Evolutionary conservation across 2,888 invertebrate genomes (phyloP).

Genomic region (Congeria kusceri): DNA sequence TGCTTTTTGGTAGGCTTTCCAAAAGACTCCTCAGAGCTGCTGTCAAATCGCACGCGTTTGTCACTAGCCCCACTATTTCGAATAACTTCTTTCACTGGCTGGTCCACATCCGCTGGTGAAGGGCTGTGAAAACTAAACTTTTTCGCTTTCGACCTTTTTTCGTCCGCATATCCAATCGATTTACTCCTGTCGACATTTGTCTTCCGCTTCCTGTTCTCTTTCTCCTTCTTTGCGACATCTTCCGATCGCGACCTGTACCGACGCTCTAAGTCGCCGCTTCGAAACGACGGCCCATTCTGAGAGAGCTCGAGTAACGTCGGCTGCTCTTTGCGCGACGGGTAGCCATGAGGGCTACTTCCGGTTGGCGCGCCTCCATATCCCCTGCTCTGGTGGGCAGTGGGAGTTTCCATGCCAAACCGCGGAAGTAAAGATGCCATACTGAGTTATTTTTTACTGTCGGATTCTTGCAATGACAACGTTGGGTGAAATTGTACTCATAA

Average conservation of each 20-base stretch:
- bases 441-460: too few relatives aligned
- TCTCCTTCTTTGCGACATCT: constrained; percentile 14
- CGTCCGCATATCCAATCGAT: not conserved
- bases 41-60: constrained; percentile 24
- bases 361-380: not conserved
- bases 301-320: constrained; percentile 27
- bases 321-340: not conserved
- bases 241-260: constrained; percentile 23
- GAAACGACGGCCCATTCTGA: constrained; percentile 17
- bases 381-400: not conserved
- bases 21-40: constrained; percentile 22
- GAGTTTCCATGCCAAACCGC: not conserved
- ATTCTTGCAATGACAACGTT: too few relatives aligned
- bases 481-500: too few relatives aligned
- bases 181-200: constrained; percentile 2
- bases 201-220: constrained; percentile 10
- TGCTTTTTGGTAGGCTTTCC: not conserved
- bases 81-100: not conserved
- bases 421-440: not conserved
- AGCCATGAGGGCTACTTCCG: not conserved
- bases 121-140: not conserved
- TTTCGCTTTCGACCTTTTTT: not conserved
- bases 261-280: constrained; percentile 11
- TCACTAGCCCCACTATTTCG: not conserved
- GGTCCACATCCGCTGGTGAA: not conserved